Percentiles rank a stretch among this genome's conserved stretches.
These are phyloP conservation scores for Phainopepla nitens DNA, from an alignment of 2,113 vertebrate genomes.

Conservation along the genomic window DNA sequence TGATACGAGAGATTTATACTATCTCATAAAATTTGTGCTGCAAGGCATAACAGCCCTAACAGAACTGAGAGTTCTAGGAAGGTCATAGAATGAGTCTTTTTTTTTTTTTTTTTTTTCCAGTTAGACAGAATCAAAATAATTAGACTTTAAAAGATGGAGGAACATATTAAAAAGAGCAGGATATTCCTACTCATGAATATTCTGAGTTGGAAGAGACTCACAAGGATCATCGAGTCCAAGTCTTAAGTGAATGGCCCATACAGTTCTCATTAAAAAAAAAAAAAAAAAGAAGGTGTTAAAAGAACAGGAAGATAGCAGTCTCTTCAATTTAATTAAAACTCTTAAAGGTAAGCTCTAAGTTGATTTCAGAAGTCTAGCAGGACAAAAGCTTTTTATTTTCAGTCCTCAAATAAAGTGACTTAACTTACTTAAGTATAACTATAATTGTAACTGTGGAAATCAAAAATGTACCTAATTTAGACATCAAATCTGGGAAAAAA, in stretches of 20 bases:
- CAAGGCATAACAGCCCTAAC: not conserved
- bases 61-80: not conserved
- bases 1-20: not conserved
- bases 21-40: not conserved
- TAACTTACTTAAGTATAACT: not conserved
- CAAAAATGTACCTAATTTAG: not conserved
- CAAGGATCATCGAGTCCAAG: not conserved
- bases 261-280: not conserved
- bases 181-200: not conserved
- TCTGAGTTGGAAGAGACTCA: not conserved
- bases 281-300: too few species aligned
- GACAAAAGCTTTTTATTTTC: constrained; percentile 2
- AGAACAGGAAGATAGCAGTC: too few species aligned
- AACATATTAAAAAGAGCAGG: not conserved
- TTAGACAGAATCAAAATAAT: not conserved
- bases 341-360: too few species aligned
- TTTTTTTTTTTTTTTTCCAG: not conserved
- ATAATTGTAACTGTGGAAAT: constrained; percentile 5
- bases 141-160: not conserved
- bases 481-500: not conserved
- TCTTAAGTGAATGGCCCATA: not conserved
- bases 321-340: too few species aligned
- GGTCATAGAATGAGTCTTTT: not conserved
- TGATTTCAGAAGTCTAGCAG: constrained; percentile 18
- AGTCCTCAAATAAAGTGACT: not conserved